Evolutionary conservation across 2,888 invertebrate species (phyloP), one percentile per base, ranked within the genome.

Genomic region (Arctia plantaginis): DNA sequence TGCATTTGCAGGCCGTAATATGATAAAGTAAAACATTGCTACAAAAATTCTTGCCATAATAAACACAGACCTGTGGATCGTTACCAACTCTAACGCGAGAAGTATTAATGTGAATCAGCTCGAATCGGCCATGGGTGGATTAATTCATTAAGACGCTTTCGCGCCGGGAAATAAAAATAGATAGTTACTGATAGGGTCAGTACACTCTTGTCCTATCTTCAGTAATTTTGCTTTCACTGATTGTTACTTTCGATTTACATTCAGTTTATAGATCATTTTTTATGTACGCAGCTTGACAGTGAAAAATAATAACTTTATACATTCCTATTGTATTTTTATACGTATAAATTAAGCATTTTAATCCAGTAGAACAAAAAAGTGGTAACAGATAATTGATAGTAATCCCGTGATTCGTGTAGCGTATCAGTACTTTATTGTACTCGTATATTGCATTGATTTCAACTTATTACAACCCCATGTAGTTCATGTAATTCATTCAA

Each of bases 91-190:
- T 66, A 80, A 85, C 85, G 90, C 89, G 90, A 90, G 86, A 33
- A 83, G 87, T 87, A 86, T 85, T 86, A 88, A 88, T 89, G 84
- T 88, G 89, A 91, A 89, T 88, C 87, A 82, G 81, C 80, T 85
- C 80, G 77, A 51, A 82, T 80, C 88, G 86, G 89, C 91, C 88
- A 90, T 85, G 88, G 82, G 86, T 87, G 87, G 87, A 93, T 93
- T 93, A 94, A 93, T 93, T 92, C 88, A 90, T 90, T 88, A 88
- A 91, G 90, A 90, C 72, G 85, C 88, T 91, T 93, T 90, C 90
- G 85, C 87, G 77, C 86, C 83, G 79, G 81, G 82, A 90, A 89
- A 90, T 88, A 91, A 91, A 92, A 91, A 92, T 89, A 89, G 90
- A 89, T 89, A 66, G 66, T 66, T 64, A 64, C 20, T 69, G 69